A percentile compares a stretch with the other conserved stretches of the same genome.
These are phyloP conservation scores for Rotaria socialis DNA, from an alignment of 2,888 invertebrate species.

Conservation along the genomic window DNA sequence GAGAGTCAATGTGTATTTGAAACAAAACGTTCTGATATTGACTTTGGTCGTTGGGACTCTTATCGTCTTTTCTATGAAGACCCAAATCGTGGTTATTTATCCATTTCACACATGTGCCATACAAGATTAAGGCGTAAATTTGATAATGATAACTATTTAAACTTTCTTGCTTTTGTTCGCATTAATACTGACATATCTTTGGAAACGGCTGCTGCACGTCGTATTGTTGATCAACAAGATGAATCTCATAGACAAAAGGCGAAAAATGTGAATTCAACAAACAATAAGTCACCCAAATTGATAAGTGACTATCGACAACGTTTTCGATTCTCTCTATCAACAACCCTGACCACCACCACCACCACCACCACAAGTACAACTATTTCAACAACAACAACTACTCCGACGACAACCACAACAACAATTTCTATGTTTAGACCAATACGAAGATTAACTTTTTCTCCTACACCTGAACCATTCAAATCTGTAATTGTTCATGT, in stretches of 20 bases:
- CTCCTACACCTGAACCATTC: not conserved
- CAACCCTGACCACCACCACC: constrained; percentile 12
- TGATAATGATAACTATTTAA: constrained; percentile 31
- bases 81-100: not conserved
- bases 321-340: constrained; percentile 36
- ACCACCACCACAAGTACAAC: constrained; percentile 9
- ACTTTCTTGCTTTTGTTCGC: constrained; percentile 29
- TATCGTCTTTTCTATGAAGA: constrained; percentile 32
- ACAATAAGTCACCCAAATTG: not conserved
- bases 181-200: constrained; percentile 5
- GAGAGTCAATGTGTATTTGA: constrained; percentile 33
- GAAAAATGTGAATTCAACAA: not conserved
- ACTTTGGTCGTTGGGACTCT: constrained; percentile 32
- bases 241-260: not conserved
- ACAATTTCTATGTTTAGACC: not conserved
- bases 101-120: constrained; percentile 12
- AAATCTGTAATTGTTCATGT: constrained; percentile 28
- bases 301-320: constrained; percentile 21
- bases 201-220: not conserved
- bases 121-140: not conserved
- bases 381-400: not conserved
- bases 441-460: not conserved
- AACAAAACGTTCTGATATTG: constrained; percentile 33
- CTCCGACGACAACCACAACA: not conserved
- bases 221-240: not conserved